Evolutionary conservation across 1,140 invertebrate genomes (phyloP).

Genomic region (Heliothis virescens): DNA sequence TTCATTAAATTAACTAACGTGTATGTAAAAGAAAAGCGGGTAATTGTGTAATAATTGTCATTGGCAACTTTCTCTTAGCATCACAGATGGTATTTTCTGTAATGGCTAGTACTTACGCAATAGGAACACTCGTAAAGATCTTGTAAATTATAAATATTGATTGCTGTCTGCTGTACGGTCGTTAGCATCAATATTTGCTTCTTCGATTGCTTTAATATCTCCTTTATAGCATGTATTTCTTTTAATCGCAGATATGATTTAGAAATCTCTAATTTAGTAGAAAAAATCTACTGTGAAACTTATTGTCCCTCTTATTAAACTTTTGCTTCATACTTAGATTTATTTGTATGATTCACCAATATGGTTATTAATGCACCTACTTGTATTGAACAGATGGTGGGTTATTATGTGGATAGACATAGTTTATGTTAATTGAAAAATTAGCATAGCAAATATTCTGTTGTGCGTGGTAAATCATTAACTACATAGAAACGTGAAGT

Average conservation of each 20-base stretch:
- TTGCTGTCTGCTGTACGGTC: too few species aligned
- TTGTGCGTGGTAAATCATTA: background rate
- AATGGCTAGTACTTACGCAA: slow-evolving; percentile 9
- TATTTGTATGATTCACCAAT: background rate
- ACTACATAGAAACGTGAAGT: background rate
- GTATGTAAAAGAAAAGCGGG: background rate
- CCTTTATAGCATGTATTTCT: too few species aligned
- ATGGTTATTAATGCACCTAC: background rate
- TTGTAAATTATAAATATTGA: background rate
- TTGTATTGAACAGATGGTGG: background rate
- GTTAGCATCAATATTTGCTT: too few species aligned
- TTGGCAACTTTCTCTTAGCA: background rate
- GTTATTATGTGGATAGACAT: background rate
- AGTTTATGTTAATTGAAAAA: slow-evolving; percentile 29
- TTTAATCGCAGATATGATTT: too few species aligned
- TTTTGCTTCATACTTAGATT: too few species aligned
- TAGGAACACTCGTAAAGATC: background rate
- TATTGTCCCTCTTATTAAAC: too few species aligned
- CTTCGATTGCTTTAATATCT: too few species aligned
- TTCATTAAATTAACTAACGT: background rate
- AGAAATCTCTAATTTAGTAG: too few species aligned
- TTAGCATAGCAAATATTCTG: slow-evolving; percentile 2
- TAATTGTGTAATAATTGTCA: slow-evolving; percentile 15
- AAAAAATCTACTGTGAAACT: too few species aligned
- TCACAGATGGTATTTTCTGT: background rate